Percentiles rank a stretch among this genome's conserved stretches.
Evolutionary conservation across 2,113 vertebrate genomes (phyloP).

Genomic region (Prolemur simus): DNA sequence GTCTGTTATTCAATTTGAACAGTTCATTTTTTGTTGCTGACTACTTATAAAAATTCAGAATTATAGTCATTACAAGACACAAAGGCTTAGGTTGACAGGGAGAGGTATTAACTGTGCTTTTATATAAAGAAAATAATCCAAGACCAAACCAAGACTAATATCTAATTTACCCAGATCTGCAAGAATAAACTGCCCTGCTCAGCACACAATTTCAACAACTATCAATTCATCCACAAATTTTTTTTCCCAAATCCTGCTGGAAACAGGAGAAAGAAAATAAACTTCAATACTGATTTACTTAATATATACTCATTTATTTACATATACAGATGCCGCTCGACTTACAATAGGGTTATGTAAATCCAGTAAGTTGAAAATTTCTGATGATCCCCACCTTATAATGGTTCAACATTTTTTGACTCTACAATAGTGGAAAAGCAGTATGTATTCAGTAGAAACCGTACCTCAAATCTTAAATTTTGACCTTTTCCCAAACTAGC

Average conservation of each 20-base stretch:
- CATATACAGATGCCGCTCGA: not conserved
- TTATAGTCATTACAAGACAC: not conserved
- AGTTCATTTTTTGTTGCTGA: not conserved
- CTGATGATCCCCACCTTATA: not conserved
- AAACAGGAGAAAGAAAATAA: not conserved
- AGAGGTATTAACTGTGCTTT: not conserved
- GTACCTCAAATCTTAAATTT: not conserved
- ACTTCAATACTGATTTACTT: not conserved
- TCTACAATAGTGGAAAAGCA: not conserved
- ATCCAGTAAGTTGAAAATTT: not conserved
- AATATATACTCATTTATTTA: not conserved
- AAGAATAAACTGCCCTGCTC: not conserved
- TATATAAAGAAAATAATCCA: slow-evolving; percentile 22
- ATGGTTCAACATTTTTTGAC: not conserved
- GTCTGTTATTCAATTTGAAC: not conserved
- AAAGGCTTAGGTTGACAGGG: not conserved
- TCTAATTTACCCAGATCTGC: not conserved
- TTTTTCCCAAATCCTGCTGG: slow-evolving; percentile 4
- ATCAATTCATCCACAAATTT: slow-evolving; percentile 31
- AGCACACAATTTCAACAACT: not conserved
- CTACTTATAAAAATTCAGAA: slow-evolving; percentile 32
- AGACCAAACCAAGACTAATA: slow-evolving; percentile 6
- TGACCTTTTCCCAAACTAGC: not conserved
- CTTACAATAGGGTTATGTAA: not conserved
- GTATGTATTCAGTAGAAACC: not conserved